phyloP scores from a whole-genome alignment of 1,140 invertebrate species.

The Brachionus koreanus region DNA sequence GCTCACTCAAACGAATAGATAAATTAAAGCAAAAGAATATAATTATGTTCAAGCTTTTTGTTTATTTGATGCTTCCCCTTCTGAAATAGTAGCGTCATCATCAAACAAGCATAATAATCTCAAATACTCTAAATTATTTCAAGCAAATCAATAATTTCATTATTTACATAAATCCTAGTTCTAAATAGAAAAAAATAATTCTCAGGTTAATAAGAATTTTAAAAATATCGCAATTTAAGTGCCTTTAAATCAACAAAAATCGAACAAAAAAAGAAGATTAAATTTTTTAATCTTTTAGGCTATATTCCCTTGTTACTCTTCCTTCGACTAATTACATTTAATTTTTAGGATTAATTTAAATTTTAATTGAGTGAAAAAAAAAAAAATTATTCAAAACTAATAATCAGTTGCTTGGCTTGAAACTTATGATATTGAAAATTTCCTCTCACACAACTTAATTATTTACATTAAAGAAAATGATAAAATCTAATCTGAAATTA shows the following conservation, averaged over 20 bases:
- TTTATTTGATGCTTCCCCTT: neutral
- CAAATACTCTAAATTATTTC: slow-evolving; percentile 1
- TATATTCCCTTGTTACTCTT: no score
- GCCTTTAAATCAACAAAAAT: neutral
- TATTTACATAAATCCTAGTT: neutral
- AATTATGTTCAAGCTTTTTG: neutral
- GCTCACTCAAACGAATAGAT: neutral
- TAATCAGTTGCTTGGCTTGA: no score
- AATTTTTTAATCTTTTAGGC: neutral
- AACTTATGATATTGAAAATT: neutral
- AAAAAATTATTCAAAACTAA: no score
- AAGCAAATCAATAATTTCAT: slow-evolving; percentile 21
- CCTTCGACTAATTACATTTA: no score
- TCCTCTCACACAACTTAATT: neutral
- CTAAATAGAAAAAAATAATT: neutral
- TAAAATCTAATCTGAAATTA: neutral
- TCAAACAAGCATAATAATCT: neutral
- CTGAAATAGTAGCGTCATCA: neutral
- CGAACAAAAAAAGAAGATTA: neutral
- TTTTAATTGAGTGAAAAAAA: no score
- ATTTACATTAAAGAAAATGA: neutral
- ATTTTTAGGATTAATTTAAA: no score
- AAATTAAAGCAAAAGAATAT: neutral
- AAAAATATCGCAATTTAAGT: neutral
- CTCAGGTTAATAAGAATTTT: neutral